phyloP scores from a whole-genome alignment of 2,888 invertebrate genomes.

The Eilema griseolum region DNA sequence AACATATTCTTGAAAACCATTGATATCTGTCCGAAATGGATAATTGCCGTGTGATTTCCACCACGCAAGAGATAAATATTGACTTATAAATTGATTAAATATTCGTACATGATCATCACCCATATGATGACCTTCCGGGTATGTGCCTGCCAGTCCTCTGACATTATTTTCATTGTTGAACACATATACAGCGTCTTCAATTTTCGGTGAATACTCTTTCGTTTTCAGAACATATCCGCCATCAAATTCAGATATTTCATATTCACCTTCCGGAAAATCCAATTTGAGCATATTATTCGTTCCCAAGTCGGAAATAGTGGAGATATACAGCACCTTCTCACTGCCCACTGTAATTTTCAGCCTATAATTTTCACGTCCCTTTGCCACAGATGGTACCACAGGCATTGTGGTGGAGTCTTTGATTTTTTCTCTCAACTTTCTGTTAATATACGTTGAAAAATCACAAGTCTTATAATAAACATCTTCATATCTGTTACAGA shows the following conservation, averaged over 20 bases:
- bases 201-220: not conserved
- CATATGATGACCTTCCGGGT: not conserved
- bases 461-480: not conserved
- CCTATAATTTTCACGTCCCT: not conserved
- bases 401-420: not conserved
- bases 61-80: not conserved
- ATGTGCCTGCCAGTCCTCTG: not conserved
- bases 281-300: not conserved
- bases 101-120: not conserved
- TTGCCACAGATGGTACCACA: not conserved
- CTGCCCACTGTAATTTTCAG: not conserved
- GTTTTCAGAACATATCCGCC: not conserved
- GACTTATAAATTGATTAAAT: conserved; percentile 1
- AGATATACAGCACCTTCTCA: conserved; percentile 5
- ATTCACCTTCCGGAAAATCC: conserved; percentile 4
- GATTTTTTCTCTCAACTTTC: too few relatives aligned
- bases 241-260: not conserved
- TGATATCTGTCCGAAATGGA: not conserved
- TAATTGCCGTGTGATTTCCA: not conserved
- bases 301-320: not conserved
- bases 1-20: conserved; percentile 2
- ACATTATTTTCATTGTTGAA: not conserved
- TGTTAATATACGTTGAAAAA: not conserved
- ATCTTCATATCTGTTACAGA: not conserved
- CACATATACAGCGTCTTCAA: not conserved